Conservation (phyloP, 1,140 invertebrate species). For the Papilio dardanus region DNA sequence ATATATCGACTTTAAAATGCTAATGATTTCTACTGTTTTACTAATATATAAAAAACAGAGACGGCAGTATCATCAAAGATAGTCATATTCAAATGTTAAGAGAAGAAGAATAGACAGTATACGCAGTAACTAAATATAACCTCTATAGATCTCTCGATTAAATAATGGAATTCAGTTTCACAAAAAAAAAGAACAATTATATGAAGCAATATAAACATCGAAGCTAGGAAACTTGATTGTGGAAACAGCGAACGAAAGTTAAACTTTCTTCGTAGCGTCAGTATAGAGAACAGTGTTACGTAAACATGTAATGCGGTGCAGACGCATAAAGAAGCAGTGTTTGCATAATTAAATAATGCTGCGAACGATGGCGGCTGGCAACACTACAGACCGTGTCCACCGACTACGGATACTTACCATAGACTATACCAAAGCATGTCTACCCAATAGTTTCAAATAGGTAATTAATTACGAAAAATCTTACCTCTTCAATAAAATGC, state of each 20-base stretch:
- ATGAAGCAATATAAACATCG: slow-evolving; percentile 13
- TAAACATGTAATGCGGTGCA: slow-evolving; percentile 36
- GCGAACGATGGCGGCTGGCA: slow-evolving; percentile 24
- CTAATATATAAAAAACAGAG: too few species aligned
- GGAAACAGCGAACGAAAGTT: slow-evolving; percentile 36
- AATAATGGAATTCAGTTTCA: background rate
- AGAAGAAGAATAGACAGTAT: background rate
- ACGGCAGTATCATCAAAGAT: too few species aligned
- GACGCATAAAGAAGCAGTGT: slow-evolving; percentile 38
- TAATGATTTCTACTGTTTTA: too few species aligned
- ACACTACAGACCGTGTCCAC: slow-evolving; percentile 10
- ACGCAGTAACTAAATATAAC: background rate
- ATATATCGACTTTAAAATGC: too few species aligned
- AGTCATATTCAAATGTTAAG: too few species aligned
- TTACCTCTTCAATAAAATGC: too few species aligned
- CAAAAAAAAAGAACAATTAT: slow-evolving; percentile 12
- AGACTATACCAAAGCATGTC: background rate
- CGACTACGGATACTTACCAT: background rate
- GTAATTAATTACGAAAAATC: too few species aligned
- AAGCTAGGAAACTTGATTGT: slow-evolving; percentile 32
- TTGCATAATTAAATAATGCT: slow-evolving; percentile 38
- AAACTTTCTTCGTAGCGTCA: slow-evolving; percentile 34
- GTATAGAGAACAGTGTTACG: slow-evolving; percentile 30
- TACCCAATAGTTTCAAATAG: too few species aligned
- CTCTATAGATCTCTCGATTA: background rate